Evolutionary conservation across 2,113 vertebrate species (phyloP), one percentile per base, ranked within the genome.

Genomic region (Cebus imitator): DNA sequence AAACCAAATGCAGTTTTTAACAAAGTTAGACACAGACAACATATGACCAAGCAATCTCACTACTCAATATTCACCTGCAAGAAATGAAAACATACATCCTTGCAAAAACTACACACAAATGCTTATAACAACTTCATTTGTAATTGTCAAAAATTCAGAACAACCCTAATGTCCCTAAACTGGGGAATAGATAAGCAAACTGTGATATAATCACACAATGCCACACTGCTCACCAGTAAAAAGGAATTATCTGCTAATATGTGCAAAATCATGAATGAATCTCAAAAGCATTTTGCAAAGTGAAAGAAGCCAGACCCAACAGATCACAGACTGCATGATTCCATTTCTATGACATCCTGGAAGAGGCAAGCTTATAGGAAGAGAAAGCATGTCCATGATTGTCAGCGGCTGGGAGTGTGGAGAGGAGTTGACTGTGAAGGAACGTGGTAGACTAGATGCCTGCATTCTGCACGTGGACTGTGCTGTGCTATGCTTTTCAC

Each of bases 391-490:
- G 35, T 1, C 35, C 32, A 52, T 1, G 11, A 4, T 12, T 17
- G 16, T 40, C 40, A 58, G 73, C 45, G 48, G 25, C 37, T 45
- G 11, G 18, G 55, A 0, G 0, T 1, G 1, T 55, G 43, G 48
- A 52, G 13, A 43, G 55, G 27, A 23, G 17, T 0, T 30, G 80
- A n/a, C 17, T 30, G 1, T 43, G 16, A 14, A 89, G 20, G 32
- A 32, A 6, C 4, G 0, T n/a, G n/a, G 4, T 16, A 43, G 61
- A 9, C 5, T 3, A 61, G 35, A 20, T 8, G 55, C 4, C 0
- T 37, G 0, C 3, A 18, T 3, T n/a, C 32, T 21, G 3, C 50
- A 1, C 0, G 0, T 20, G 25, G 52, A 48, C 0, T 1, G 10
- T 27, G 30, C 40, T 43, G 61, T 79, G 87, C 78, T 48, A 30